phyloP scores from a whole-genome alignment of 2,797 vertebrate genomes.

The Lacerta viridis region DNA sequence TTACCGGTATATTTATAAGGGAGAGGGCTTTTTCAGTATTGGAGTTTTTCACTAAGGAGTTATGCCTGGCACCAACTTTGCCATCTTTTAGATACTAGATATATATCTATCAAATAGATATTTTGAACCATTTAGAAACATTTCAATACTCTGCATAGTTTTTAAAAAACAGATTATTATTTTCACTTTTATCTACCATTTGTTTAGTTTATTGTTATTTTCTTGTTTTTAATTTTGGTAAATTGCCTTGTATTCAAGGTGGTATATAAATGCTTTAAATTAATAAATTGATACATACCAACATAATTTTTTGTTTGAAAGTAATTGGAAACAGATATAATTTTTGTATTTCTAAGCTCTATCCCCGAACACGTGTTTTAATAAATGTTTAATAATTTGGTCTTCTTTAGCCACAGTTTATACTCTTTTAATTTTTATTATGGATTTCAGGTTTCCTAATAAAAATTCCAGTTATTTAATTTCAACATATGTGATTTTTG shows the following conservation, averaged over 20 bases:
- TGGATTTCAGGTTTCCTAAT: neutral
- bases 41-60: neutral
- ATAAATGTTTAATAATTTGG: neutral
- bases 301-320: neutral
- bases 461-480: neutral
- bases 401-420: neutral
- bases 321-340: neutral
- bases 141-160: neutral
- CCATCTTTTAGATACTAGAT: neutral
- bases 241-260: neutral
- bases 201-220: neutral
- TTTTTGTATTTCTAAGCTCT: neutral
- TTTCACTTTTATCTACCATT: neutral
- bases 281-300: neutral
- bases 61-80: neutral
- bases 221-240: neutral
- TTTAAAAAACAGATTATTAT: neutral
- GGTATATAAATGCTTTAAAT: neutral
- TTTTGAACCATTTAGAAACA: neutral
- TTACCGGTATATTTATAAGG: neutral
- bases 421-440: neutral
- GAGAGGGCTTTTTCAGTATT: neutral
- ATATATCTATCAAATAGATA: too few species aligned
- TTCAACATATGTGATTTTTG: neutral
- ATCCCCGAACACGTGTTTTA: neutral